phyloP scores from a whole-genome alignment of 1,140 invertebrate species.

The Sesamia nonagrioides region DNA sequence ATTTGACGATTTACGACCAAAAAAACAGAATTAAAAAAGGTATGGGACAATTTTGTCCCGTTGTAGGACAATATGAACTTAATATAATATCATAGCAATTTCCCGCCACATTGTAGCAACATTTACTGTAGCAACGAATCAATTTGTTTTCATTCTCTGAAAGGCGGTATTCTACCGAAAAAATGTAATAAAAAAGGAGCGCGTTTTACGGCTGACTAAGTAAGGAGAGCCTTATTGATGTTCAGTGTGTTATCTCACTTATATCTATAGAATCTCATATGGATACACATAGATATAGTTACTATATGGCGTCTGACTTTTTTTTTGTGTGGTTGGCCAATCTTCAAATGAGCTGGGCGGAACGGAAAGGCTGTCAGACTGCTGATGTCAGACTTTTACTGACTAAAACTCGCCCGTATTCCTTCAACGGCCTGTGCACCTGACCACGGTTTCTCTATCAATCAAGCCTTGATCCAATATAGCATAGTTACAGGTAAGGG shows the following conservation, averaged over 20 bases:
- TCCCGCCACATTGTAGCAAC: background rate
- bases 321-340: too few relatives aligned
- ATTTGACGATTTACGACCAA: background rate
- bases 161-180: conserved; percentile 3
- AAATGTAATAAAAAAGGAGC: conserved; percentile 5
- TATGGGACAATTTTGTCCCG: background rate
- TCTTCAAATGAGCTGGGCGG: too few relatives aligned
- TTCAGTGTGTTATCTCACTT: conserved; percentile 2
- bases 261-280: too few relatives aligned
- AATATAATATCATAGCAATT: background rate
- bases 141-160: conserved; percentile 1
- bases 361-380: too few relatives aligned
- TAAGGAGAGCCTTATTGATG: background rate
- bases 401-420: too few relatives aligned
- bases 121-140: conserved; percentile 11
- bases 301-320: too few relatives aligned
- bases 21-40: background rate
- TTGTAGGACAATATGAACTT: background rate
- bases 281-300: too few relatives aligned
- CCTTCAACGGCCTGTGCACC: too few relatives aligned
- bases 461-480: too few relatives aligned
- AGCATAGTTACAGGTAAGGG: too few relatives aligned
- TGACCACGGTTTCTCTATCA: too few relatives aligned
- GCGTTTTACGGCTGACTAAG: background rate
- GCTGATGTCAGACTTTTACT: too few relatives aligned